A percentile compares a stretch with the other conserved stretches of the same genome.
Conservation (phyloP, 2,888 invertebrate genomes). For the Selenia dentaria region DNA sequence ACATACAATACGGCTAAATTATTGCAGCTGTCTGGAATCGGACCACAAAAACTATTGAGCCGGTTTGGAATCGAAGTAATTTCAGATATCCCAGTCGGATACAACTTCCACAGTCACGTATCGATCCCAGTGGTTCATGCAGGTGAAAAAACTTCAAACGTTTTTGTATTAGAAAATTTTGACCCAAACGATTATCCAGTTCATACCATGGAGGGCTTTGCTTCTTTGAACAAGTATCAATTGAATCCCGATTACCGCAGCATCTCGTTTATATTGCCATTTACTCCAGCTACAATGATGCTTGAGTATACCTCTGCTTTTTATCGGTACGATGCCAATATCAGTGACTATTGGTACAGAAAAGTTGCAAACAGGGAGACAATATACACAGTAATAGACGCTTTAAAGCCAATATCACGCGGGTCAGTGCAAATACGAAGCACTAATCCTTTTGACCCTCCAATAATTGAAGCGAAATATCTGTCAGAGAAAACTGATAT, state of each 20-base stretch:
- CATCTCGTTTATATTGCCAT: background rate
- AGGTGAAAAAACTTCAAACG: background rate
- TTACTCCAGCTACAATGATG: background rate
- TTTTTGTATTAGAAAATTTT: background rate
- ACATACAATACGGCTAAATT: constrained; percentile 7
- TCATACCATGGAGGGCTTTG: background rate
- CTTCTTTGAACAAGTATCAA: constrained; percentile 1
- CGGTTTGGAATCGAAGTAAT: background rate
- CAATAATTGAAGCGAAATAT: constrained; percentile 84
- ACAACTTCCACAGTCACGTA: constrained; percentile 3
- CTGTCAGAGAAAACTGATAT: constrained; percentile 76
- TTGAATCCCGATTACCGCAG: background rate
- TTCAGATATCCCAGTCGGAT: background rate
- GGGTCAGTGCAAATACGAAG: constrained; percentile 75
- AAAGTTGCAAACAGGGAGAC: background rate
- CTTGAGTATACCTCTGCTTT: background rate
- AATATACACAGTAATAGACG: background rate
- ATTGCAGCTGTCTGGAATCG: constrained; percentile 11
- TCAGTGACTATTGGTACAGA: constrained; percentile 1
- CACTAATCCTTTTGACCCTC: constrained; percentile 77
- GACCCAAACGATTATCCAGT: background rate
- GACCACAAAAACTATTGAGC: constrained; percentile 35
- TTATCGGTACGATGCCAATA: background rate
- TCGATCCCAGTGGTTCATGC: background rate
- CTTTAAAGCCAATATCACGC: background rate